Percentiles rank a stretch among this genome's conserved stretches.
phyloP scores from a whole-genome alignment of 2,888 invertebrate genomes.

The Meloe dianella region DNA sequence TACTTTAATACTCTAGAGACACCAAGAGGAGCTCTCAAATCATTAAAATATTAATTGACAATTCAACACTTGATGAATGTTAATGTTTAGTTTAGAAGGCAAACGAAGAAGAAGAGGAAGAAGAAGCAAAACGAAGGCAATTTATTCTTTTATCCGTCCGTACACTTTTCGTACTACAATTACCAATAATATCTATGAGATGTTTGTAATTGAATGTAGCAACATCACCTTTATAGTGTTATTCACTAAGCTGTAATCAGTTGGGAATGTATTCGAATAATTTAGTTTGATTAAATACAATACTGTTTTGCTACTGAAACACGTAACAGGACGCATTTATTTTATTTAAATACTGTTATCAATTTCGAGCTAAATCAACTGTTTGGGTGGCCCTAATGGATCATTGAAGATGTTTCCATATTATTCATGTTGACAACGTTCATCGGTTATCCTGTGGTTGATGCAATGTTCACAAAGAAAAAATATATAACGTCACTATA shows the following conservation, averaged over 20 bases:
- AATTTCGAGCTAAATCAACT: not conserved
- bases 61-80: not conserved
- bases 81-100: not conserved
- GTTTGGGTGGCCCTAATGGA: not conserved
- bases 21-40: not conserved
- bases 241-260: not conserved
- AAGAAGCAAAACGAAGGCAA: not conserved
- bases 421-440: not conserved
- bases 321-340: not conserved
- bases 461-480: not conserved
- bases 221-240: not conserved
- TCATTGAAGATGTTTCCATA: no score
- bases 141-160: not conserved
- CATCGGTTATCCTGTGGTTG: not conserved
- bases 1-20: not conserved
- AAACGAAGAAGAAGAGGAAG: no score
- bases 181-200: not conserved
- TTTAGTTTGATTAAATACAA: not conserved
- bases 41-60: not conserved
- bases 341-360: not conserved
- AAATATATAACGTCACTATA: no score
- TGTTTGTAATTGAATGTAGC: not conserved
- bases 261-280: not conserved
- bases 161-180: not conserved
- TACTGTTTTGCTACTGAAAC: not conserved